Percentiles rank a stretch among this genome's conserved stretches.
These are phyloP conservation scores for Lathamus discolor DNA, from an alignment of 2,113 vertebrate species.

Conservation along the genomic window DNA sequence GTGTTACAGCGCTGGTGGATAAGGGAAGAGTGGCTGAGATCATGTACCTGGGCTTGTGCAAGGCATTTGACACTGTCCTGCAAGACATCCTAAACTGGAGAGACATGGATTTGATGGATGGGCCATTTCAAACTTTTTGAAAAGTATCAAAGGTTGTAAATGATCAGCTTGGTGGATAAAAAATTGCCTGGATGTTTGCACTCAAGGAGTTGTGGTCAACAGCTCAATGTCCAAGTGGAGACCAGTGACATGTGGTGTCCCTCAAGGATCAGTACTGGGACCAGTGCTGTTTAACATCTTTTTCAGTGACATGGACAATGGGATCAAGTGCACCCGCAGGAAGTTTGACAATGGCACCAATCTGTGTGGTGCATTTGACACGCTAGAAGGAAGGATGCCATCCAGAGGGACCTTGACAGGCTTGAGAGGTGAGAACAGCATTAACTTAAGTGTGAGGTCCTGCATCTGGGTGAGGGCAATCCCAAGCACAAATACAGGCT, in stretches of 20 bases:
- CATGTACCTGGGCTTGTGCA: background rate
- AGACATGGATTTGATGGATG: background rate
- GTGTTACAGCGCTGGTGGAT: background rate
- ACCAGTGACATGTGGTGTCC: background rate
- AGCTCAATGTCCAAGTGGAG: background rate
- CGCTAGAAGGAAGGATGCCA: background rate
- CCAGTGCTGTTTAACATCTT: background rate
- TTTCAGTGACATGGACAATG: background rate
- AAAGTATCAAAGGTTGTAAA: no score
- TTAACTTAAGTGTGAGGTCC: background rate
- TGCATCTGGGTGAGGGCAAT: background rate
- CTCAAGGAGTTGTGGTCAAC: background rate
- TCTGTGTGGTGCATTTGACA: background rate
- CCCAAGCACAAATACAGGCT: background rate
- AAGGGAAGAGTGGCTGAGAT: background rate
- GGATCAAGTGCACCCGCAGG: background rate
- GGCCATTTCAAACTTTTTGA: no score
- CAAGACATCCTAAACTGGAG: background rate
- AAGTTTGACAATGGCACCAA: background rate
- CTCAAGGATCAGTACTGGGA: background rate
- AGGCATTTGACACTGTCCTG: background rate
- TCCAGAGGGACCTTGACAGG: background rate
- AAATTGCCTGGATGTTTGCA: background rate
- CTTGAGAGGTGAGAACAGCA: background rate
- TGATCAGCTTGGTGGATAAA: background rate